Evolutionary conservation across 2,113 vertebrate genomes (phyloP).

Genomic region (Plecturocebus donacophilus): DNA sequence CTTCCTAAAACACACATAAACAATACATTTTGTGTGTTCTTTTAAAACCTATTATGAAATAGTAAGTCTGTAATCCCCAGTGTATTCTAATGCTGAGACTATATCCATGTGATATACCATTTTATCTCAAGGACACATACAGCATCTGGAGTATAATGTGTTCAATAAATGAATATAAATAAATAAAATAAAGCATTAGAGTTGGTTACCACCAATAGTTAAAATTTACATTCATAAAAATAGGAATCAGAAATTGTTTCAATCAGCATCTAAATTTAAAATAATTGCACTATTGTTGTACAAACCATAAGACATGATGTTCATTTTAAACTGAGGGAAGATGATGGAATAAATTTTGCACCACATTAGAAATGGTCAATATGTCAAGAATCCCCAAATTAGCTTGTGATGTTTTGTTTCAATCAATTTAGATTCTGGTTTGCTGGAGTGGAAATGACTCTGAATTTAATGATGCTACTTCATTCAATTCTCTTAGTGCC

Average conservation of each 20-base stretch:
- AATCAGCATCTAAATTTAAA: neutral
- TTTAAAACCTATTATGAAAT: neutral
- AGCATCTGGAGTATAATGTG: neutral
- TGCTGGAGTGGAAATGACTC: neutral
- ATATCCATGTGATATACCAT: neutral
- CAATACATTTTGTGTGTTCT: neutral
- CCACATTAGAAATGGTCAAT: neutral
- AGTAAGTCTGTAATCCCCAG: neutral
- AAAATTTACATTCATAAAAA: neutral
- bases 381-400: neutral
- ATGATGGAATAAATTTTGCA: neutral
- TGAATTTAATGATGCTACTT: conserved; percentile 36
- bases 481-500: neutral
- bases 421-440: conserved; percentile 19
- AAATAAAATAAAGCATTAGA: neutral
- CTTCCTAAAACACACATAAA: neutral
- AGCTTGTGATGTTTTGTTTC: conserved; percentile 1
- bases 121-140: neutral
- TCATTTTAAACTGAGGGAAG: neutral
- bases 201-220: neutral
- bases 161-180: neutral
- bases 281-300: neutral
- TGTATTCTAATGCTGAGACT: neutral
- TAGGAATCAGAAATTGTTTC: conserved; percentile 10
- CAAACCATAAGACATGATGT: neutral